Percentiles rank a stretch among this genome's conserved stretches.
Conservation (phyloP, 1,140 invertebrate species). For the Zelostemma sp. region DNA sequence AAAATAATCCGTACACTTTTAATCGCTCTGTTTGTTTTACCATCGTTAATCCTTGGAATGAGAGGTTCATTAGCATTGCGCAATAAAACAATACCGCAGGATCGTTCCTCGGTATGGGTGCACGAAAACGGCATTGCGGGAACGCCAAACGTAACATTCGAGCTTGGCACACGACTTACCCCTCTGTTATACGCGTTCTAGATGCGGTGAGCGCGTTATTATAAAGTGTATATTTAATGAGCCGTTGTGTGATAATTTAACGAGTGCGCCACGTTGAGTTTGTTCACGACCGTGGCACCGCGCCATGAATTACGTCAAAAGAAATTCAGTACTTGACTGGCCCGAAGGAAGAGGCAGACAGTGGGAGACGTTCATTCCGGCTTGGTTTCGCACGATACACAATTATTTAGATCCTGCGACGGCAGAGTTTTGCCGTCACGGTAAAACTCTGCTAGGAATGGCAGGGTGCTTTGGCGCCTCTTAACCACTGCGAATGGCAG, state of each 20-base stretch:
- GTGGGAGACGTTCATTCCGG: conserved; percentile 6
- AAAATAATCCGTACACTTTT: too few relatives aligned
- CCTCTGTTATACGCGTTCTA: neutral
- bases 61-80: too few relatives aligned
- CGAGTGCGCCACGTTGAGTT: conserved; percentile 9
- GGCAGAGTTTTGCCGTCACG: too few relatives aligned
- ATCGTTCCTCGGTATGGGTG: neutral
- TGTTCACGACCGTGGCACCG: conserved; percentile 21
- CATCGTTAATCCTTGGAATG: too few relatives aligned
- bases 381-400: neutral
- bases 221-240: conserved; percentile 29
- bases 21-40: too few relatives aligned
- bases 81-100: neutral
- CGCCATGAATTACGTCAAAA: conserved; percentile 24
- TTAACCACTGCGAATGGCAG: conserved; percentile 22
- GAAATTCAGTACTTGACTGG: conserved; percentile 7
- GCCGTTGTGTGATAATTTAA: conserved; percentile 25
- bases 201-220: conserved; percentile 11
- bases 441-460: too few relatives aligned
- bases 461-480: conserved; percentile 10
- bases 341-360: neutral
- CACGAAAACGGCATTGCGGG: neutral
- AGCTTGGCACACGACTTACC: conserved; percentile 10
- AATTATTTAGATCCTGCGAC: conserved; percentile 19
- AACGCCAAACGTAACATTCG: neutral